These are phyloP conservation scores for Luidia sarsii DNA, from an alignment of 53 echinoderm and acorn worm genomes.

Conservation along the genomic window DNA sequence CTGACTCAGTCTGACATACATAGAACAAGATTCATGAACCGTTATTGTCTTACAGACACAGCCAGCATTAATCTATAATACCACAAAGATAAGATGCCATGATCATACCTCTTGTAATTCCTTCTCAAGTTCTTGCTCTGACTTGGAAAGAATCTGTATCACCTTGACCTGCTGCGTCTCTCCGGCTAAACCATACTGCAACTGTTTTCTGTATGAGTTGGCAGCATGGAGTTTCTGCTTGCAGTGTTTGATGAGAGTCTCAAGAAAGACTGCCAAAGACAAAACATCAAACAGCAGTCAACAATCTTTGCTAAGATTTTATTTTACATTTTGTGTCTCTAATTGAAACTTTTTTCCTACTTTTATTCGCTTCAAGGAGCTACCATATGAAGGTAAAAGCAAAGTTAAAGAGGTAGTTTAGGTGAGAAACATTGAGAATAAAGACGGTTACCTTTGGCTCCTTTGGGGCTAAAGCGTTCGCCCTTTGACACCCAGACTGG, in stretches of 20 bases:
- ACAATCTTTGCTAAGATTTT: neutral
- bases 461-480: slow-evolving; percentile 88
- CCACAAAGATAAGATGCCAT: neutral
- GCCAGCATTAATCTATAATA: too few relatives aligned
- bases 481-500: slow-evolving; percentile 97
- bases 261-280: slow-evolving; percentile 71
- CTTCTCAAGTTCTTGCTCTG: slow-evolving; percentile 63
- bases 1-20: slow-evolving; percentile 73
- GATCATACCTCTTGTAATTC: slow-evolving; percentile 63
- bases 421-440: too few relatives aligned
- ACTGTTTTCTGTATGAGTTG: slow-evolving; percentile 61
- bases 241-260: slow-evolving; percentile 69
- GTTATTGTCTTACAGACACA: too few relatives aligned
- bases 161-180: slow-evolving; percentile 67
- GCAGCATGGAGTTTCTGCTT: slow-evolving; percentile 77
- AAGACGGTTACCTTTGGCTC: slow-evolving; percentile 89
- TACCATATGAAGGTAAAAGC: too few relatives aligned
- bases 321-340: too few relatives aligned
- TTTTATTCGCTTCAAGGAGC: too few relatives aligned
- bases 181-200: slow-evolving; percentile 57
- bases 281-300: neutral
- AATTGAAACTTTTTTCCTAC: too few relatives aligned
- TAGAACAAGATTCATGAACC: too few relatives aligned
- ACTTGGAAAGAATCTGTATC: slow-evolving; percentile 61
- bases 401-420: too few relatives aligned